Conservation (phyloP, 2,113 vertebrate species). For the Scortum barcoo region DNA sequence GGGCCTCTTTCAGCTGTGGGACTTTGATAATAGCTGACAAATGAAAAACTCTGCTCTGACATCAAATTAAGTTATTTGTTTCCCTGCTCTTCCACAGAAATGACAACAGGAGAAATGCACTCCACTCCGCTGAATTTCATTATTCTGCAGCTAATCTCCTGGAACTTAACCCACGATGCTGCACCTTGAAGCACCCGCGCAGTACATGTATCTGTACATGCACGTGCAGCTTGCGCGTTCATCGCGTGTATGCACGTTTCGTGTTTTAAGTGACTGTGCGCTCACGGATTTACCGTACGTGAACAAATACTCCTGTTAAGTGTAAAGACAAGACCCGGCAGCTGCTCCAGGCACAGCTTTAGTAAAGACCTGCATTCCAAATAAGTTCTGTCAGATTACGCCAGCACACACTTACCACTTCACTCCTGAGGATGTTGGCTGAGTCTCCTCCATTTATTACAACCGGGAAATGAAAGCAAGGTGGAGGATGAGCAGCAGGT, state of each 20-base stretch:
- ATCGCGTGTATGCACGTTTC: not conserved
- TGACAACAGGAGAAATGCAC: slow-evolving; percentile 38
- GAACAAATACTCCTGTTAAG: slow-evolving; percentile 49
- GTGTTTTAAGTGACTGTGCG: slow-evolving; percentile 8
- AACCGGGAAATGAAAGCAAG: slow-evolving; percentile 24
- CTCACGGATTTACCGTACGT: slow-evolving; percentile 30
- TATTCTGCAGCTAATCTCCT: slow-evolving; percentile 39
- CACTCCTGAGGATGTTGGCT: slow-evolving; percentile 55
- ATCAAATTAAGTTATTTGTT: slow-evolving; percentile 60
- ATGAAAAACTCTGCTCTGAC: slow-evolving; percentile 57
- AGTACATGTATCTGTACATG: not conserved
- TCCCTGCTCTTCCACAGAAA: slow-evolving; percentile 35
- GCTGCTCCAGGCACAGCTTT: slow-evolving; percentile 70
- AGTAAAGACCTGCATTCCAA: slow-evolving; percentile 71
- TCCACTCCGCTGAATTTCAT: slow-evolving; percentile 41
- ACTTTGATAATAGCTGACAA: slow-evolving; percentile 65
- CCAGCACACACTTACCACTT: slow-evolving; percentile 66
- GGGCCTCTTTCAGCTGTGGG: slow-evolving; percentile 31
- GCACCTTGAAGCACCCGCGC: slow-evolving; percentile 17
- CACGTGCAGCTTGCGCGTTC: not conserved
- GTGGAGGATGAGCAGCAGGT: slow-evolving; percentile 37
- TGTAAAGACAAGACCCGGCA: slow-evolving; percentile 62
- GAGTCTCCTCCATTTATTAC: slow-evolving; percentile 55
- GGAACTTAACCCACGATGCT: slow-evolving; percentile 16
- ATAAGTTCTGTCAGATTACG: slow-evolving; percentile 77